Percentiles rank a stretch among this genome's conserved stretches.
phyloP scores from a whole-genome alignment of 1,140 invertebrate genomes.

The Spodoptera frugiperda region DNA sequence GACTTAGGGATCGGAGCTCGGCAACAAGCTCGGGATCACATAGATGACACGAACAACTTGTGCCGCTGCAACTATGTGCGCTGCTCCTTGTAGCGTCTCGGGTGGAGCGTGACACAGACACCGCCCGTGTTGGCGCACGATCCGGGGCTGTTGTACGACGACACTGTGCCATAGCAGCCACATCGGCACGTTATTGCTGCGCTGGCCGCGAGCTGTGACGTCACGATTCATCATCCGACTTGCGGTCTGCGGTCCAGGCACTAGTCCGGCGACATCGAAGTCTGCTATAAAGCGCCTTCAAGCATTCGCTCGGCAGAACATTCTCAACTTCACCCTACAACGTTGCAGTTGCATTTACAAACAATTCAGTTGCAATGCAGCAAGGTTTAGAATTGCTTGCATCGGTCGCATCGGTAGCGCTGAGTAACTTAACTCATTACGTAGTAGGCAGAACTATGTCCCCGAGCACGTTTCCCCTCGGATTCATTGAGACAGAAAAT shows the following conservation, averaged over 20 bases:
- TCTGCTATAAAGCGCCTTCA: conserved; percentile 25
- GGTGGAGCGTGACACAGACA: too few relatives aligned
- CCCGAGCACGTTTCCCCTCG: conserved; percentile 37
- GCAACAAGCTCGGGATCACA: conserved; percentile 18
- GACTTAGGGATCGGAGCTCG: conserved; percentile 1
- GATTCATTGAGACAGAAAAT: conserved; percentile 44
- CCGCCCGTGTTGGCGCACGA: not conserved
- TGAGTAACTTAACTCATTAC: conserved; percentile 47
- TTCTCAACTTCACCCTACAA: conserved; percentile 32
- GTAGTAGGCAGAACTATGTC: conserved; percentile 45
- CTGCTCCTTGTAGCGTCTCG: not conserved
- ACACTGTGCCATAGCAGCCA: not conserved
- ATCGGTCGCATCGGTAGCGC: not conserved
- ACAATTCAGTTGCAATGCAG: not conserved
- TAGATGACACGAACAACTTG: conserved; percentile 10
- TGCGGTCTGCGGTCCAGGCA: conserved; percentile 13
- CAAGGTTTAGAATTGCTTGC: conserved; percentile 5
- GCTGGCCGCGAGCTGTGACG: not conserved
- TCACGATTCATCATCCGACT: conserved; percentile 1
- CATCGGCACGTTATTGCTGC: conserved; percentile 15
- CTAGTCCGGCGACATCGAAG: not conserved
- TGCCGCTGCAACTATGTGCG: not conserved
- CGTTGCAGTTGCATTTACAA: not conserved
- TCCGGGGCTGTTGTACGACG: not conserved
- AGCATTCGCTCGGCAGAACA: conserved; percentile 25